A percentile compares a stretch with the other conserved stretches of the same genome.
Conservation (phyloP, 2,797 vertebrate species). For the Tapirus indicus region DNA sequence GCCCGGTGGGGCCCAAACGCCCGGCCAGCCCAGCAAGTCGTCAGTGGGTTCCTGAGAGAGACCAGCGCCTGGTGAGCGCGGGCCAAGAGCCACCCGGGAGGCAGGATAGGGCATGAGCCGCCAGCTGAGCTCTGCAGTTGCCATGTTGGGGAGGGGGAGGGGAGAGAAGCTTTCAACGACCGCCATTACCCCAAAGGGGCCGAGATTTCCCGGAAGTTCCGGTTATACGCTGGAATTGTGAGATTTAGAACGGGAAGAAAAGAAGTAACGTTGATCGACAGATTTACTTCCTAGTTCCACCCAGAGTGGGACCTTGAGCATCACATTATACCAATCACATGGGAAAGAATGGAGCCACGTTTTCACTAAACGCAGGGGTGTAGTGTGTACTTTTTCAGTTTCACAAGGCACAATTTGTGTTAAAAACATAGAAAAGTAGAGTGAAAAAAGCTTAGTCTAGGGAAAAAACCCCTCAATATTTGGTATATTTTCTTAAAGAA, state of each 20-base stretch:
- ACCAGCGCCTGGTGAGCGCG: not conserved
- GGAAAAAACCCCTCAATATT: not conserved
- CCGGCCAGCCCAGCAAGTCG: fast-evolving
- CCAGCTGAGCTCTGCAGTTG: not conserved
- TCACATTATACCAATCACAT: not conserved
- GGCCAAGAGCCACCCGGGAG: not conserved
- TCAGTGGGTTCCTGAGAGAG: not conserved
- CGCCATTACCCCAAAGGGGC: not conserved
- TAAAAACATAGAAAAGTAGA: not conserved
- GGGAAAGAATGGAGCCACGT: not conserved
- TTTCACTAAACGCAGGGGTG: not conserved
- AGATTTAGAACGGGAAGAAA: not conserved
- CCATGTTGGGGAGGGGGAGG: not conserved
- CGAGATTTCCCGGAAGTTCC: fast-evolving
- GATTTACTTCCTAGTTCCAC: not conserved
- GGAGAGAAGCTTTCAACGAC: not conserved
- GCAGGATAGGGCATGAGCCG: fast-evolving
- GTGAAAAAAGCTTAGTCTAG: not conserved
- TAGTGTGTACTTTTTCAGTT: not conserved
- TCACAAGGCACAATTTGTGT: not conserved
- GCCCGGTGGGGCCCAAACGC: fast-evolving
- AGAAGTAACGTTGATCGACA: not conserved
- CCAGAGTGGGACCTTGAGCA: not conserved
- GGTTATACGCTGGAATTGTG: not conserved
- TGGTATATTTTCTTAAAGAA: not conserved